Evolutionary conservation across 2,113 vertebrate genomes (phyloP).

Genomic region (Carlito syrichta): DNA sequence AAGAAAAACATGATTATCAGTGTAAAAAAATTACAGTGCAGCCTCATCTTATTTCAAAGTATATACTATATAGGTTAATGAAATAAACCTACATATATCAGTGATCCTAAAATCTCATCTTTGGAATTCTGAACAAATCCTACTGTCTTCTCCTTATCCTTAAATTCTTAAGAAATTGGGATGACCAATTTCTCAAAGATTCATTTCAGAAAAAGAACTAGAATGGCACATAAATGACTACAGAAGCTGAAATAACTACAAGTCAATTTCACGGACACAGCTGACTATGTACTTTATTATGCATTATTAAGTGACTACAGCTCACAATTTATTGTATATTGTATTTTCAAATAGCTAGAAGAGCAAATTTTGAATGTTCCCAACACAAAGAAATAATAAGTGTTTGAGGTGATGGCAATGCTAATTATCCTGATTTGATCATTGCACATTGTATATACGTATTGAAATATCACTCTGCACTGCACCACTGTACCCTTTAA

Average conservation of each 20-base stretch:
- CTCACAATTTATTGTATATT: neutral
- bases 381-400: neutral
- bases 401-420: neutral
- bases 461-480: neutral
- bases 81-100: neutral
- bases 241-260: neutral
- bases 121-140: neutral
- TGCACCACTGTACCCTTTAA: neutral
- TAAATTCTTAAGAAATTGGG: neutral
- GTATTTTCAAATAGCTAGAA: neutral
- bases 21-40: conserved; percentile 5
- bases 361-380: neutral
- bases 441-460: neutral
- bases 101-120: neutral
- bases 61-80: neutral
- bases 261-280: neutral
- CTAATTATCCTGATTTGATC: neutral
- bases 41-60: neutral
- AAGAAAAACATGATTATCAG: neutral
- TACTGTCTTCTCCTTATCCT: neutral
- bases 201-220: neutral
- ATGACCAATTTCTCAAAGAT: neutral
- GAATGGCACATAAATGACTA: neutral
- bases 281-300: neutral
- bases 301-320: neutral